Conservation (phyloP, 2,888 invertebrate species). For the Nomada lathburiana region DNA sequence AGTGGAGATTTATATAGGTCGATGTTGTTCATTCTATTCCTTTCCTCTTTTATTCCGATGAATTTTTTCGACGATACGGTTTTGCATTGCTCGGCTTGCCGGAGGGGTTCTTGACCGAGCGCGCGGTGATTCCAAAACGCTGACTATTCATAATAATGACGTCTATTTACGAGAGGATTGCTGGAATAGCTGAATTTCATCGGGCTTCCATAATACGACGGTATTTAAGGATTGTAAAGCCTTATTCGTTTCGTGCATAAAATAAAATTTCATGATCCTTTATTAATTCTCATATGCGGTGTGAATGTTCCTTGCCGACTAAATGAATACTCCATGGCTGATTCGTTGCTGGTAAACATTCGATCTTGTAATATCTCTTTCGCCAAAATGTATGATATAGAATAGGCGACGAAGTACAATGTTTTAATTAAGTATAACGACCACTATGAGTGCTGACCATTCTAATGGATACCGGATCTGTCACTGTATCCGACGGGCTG, state of each 20-base stretch:
- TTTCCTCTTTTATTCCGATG: background rate
- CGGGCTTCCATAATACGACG: background rate
- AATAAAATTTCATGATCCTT: conserved; percentile 7
- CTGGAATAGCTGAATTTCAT: conserved; percentile 23
- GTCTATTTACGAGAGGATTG: conserved; percentile 37
- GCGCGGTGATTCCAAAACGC: conserved; percentile 61
- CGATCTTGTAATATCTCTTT: background rate
- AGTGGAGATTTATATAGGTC: background rate
- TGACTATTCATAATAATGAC: conserved; percentile 63
- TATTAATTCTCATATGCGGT: conserved; percentile 16
- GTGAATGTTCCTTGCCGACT: background rate
- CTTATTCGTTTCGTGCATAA: background rate
- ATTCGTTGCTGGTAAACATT: too few relatives aligned
- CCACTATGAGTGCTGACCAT: conserved; percentile 79
- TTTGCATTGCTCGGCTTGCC: conserved; percentile 49
- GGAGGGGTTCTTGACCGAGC: conserved; percentile 72
- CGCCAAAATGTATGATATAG: background rate
- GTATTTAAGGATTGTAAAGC: background rate
- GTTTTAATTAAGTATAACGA: conserved; percentile 72
- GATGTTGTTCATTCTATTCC: background rate
- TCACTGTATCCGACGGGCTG: conserved; percentile 80
- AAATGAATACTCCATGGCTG: background rate
- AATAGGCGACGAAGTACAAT: background rate
- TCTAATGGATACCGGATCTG: conserved; percentile 81
- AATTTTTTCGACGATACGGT: conserved; percentile 36